Base-by-base conservation (phyloP, 37 sponge, comb jelly and placozoan genomes). In the Beroe ovata region DNA sequence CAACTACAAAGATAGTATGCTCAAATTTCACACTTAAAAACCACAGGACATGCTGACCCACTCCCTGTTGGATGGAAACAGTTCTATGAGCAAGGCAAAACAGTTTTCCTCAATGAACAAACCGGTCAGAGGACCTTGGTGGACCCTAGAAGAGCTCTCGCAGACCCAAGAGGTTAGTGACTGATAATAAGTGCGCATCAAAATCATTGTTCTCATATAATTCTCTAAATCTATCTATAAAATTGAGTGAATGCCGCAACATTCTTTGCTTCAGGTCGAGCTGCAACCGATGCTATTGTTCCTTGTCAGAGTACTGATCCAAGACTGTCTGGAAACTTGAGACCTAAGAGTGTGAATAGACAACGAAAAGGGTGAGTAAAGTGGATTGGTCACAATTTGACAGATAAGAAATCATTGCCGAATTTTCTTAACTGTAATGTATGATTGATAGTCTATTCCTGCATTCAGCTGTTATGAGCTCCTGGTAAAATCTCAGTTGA, bases 1-100 rank as follows among this genome's bases (percentile, higher is more conserved):
- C n/a, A n/a, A n/a, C n/a, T n/a, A n/a, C n/a, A n/a, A n/a, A n/a
- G n/a, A n/a, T n/a, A n/a, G n/a, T n/a, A n/a, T n/a, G n/a, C n/a
- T n/a, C n/a, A n/a, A n/a, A n/a, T n/a, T n/a, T n/a, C n/a, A n/a
- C n/a, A n/a, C n/a, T n/a, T 47, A 11, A 47, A 47, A 47, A 47
- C n/a, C n/a, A 28, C 69, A 66, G 69, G 69, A 66, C 69, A 66
- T 37, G 69, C 69, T 14, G 69, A 66, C 36, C 69, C 69, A 25
- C 35, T 66, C 2, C 69, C 69, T 2, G 69, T 66, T 8, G 69
- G 69, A 66, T 66, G 69, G 69, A 66, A 66, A 33, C 69, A 66
- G 69, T 66, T 34, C 16, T 33, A 66, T 30, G 69, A 66, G 36
- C 69, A 66, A 14, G 69, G 69, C 1, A 66, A 66, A 16, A 66